phyloP scores from a whole-genome alignment of 2,797 vertebrate species.

The Schizothorax lantsangensis region DNA sequence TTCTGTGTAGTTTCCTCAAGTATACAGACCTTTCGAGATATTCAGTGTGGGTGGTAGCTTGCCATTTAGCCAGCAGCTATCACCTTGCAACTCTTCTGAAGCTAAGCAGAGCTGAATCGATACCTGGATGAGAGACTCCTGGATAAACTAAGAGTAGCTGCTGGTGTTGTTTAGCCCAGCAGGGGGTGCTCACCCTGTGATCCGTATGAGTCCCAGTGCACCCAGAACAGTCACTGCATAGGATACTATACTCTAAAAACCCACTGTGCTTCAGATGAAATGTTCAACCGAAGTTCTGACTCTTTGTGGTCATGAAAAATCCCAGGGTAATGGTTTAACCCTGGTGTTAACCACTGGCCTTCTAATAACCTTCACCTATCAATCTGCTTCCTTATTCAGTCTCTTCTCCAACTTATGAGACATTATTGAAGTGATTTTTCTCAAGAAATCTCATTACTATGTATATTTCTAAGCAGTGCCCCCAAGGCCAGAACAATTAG shows the following conservation, averaged over 20 bases:
- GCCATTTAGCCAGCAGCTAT: not conserved
- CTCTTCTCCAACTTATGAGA: not conserved
- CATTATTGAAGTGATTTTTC: not conserved
- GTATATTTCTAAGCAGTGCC: not conserved
- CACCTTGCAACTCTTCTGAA: slow-evolving; percentile 8
- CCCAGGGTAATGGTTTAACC: not conserved
- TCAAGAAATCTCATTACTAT: not conserved
- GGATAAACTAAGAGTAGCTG: not conserved
- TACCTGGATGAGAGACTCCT: not conserved
- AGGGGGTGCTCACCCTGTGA: not conserved
- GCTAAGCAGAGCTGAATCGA: not conserved
- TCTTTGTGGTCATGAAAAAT: not conserved
- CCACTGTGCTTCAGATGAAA: not conserved
- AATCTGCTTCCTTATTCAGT: not conserved
- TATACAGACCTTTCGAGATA: not conserved
- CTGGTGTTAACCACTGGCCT: not conserved
- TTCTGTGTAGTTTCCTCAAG: slow-evolving; percentile 18
- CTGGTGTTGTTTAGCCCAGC: not conserved
- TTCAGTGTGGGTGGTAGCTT: slow-evolving; percentile 25
- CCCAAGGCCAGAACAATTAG: not conserved
- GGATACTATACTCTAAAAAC: not conserved
- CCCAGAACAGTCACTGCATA: not conserved
- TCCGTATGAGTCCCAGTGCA: not conserved
- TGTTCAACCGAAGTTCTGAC: not conserved
- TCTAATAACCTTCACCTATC: not conserved